These are phyloP conservation scores for Acanthochromis polyacanthus DNA, from an alignment of 2,113 vertebrate species.

Conservation along the genomic window DNA sequence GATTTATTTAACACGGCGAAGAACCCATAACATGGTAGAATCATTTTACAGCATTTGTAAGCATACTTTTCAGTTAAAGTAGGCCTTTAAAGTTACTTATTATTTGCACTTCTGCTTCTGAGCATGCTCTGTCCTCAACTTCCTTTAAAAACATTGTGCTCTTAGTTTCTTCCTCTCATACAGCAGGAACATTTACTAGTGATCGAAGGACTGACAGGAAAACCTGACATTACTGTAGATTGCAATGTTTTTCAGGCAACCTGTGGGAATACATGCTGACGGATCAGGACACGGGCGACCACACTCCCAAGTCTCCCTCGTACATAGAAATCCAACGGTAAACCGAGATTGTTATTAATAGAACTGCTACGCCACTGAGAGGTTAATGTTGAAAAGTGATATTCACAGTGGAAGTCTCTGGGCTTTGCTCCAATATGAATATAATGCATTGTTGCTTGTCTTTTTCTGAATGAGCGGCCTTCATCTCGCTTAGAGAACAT, in stretches of 20 bases:
- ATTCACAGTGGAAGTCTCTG: conserved; percentile 48
- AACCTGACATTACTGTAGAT: conserved; percentile 1
- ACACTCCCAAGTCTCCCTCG: not conserved
- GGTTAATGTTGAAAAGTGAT: conserved; percentile 57
- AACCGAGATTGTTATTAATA: conserved; percentile 56
- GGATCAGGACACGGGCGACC: not conserved
- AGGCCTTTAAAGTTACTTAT: not conserved
- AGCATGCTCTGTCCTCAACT: not conserved
- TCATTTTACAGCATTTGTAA: not conserved
- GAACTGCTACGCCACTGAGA: conserved; percentile 15
- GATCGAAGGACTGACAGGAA: conserved; percentile 12
- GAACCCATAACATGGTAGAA: not conserved
- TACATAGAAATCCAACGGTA: conserved; percentile 15
- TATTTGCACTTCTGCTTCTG: conserved; percentile 18
- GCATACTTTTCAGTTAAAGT: not conserved
- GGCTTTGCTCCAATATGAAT: conserved; percentile 54
- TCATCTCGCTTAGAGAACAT: conserved; percentile 5
- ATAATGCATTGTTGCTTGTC: conserved; percentile 56
- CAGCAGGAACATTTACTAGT: not conserved
- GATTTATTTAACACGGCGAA: not conserved
- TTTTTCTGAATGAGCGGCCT: conserved; percentile 53
- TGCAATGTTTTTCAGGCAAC: conserved; percentile 12
- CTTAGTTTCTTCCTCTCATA: not conserved
- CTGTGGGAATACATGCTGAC: conserved; percentile 2
- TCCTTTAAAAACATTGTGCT: conserved; percentile 2